Base-by-base conservation (phyloP, 2,888 invertebrate genomes). In the Tenthredo livida region DNA sequence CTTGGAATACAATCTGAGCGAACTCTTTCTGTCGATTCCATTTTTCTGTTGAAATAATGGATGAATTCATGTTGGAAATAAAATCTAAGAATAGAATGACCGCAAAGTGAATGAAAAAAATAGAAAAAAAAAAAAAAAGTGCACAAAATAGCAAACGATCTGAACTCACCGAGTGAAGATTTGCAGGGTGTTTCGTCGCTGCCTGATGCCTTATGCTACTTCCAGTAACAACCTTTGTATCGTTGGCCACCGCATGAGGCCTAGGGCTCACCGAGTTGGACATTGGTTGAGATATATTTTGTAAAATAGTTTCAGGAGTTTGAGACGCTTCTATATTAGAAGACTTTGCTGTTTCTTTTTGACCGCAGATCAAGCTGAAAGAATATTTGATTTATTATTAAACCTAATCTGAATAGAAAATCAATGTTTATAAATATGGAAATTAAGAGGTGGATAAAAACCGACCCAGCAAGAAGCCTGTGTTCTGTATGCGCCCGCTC, bases 401-500 rank as follows among this genome's bases (percentile, higher is more conserved):
- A 17, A 73, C 6, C 5, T 40, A 15, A 37, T 33, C 21, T 25
- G 21, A 25, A 84, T 70, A n/a, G 25, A n/a, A 61, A 82, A 84
- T 67, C 10, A 12, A 80, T 40, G 29, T 10, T 72, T 6, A 61
- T n/a, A 21, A 21, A 67, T 0, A 15, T 47, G 2, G 47, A 2
- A 15, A 47, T 47, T 6, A 21, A 25, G 0, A 82, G 5, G 2
- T 25, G 5, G 4, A 73, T 88, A 72, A 89, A 87, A 87, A 83
- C 88, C 90, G 92, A 96, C 95, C 95, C 95, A 92, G 95, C 94
- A 93, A 96, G 95, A 92, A 95, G 94, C 92, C 95, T 95, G 91
- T 96, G 96, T 93, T 97, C 97, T 89, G 95, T 95, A 90, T 96
- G 96, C 87, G 96, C 96, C 91, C 95, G 95, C 92, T 96, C 96